Evolutionary conservation across 2,113 vertebrate genomes (phyloP).

Genomic region (Ivindomyrus marchei): DNA sequence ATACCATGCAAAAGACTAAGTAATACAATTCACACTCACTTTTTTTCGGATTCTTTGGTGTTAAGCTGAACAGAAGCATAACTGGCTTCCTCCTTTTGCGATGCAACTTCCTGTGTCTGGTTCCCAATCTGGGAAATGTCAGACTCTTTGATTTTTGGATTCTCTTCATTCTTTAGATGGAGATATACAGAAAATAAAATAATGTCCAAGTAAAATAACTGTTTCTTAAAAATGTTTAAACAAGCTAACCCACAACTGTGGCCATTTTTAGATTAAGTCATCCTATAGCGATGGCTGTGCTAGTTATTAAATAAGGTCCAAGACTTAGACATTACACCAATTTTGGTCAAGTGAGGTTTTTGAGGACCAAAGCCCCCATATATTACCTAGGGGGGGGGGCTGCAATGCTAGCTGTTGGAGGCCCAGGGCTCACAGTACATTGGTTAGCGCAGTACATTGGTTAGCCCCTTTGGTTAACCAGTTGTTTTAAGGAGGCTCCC

Average conservation of each 20-base stretch:
- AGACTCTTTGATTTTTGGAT: not conserved
- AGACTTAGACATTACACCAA: no score
- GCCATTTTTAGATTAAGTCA: not conserved
- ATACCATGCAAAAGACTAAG: not conserved
- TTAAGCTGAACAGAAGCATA: not conserved
- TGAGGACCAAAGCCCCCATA: no score
- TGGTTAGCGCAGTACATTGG: not conserved
- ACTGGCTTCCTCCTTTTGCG: not conserved
- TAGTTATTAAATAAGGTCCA: not conserved
- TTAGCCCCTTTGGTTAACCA: not conserved
- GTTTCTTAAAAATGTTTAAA: not conserved
- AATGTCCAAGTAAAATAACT: not conserved
- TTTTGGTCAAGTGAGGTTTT: no score
- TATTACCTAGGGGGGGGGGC: no score
- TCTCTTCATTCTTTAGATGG: not conserved
- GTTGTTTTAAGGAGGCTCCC: no score
- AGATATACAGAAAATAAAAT: not conserved
- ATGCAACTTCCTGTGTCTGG: not conserved
- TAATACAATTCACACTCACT: not conserved
- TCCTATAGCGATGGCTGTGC: not conserved
- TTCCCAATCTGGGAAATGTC: not conserved
- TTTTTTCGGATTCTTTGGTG: not conserved
- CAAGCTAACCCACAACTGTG: not conserved
- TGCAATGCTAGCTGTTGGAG: no score
- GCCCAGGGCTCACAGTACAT: not conserved